Evolutionary conservation across 23 tunicate genomes (phyloP), one percentile per base, ranked within the genome.

Genomic region (Oikopleura vanhoeffeni): DNA sequence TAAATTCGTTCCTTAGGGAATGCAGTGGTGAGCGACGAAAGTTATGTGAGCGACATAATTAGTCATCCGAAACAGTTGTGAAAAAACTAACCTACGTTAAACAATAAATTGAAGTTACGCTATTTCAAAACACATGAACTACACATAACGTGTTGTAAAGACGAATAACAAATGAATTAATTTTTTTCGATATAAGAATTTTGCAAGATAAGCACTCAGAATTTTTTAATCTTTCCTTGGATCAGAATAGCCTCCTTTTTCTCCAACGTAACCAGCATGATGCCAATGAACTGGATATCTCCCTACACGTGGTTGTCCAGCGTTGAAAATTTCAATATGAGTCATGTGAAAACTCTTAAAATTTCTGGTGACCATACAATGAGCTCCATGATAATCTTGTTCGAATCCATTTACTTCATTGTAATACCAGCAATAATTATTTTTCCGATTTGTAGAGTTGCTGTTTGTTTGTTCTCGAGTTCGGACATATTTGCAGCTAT

Each of bases 241-340:
- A 71, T 71, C 79, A 18, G 27, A 4, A 71, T 71, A 71, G 32
- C 79, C 79, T 24, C 79, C 79, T 4, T 2, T 28, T 24, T 71
- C 38, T 18, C 79, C 79, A 32, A 71, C 79, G 35, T 71, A 71
- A 30, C 38, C 79, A 32, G 38, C 34, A 71, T 24, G 38, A 71
- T 71, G 79, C 79, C 79, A 71, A 30, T 71, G 79, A 18, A 71
- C 35, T 30, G 79, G 79, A 71, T 71, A 71, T 28, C 79, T 33
- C 34, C 34, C 79, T 32, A 71, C 27, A 13, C 38, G 79, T 2
- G 79, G 79, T 71, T 71, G 79, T 13, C 79, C 79, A 71, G 79
- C 79, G 32, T 71, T 28, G 38, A 71, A 71, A 71, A 71, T 71
- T 71, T 71, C 79, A 28, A 71, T 71, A 30, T 71, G 79, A 2